These are phyloP conservation scores for Macaria notata DNA, from an alignment of 2,888 invertebrate species.

Conservation along the genomic window DNA sequence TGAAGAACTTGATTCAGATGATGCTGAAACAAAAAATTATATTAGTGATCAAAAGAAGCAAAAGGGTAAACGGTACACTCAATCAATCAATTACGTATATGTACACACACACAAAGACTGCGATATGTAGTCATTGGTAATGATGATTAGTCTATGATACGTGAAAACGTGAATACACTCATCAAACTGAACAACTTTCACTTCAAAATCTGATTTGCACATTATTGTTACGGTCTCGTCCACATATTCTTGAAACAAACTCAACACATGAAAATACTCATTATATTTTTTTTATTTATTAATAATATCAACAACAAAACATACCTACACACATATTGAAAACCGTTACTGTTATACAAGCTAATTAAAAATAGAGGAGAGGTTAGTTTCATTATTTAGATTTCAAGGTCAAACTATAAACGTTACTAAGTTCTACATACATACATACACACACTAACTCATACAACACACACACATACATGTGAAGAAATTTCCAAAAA, in stretches of 20 bases:
- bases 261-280: not conserved
- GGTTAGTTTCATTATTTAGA: not conserved
- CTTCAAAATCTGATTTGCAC: not conserved
- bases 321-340: not conserved
- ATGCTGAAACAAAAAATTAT: constrained; percentile 3
- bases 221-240: not conserved
- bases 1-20: constrained; percentile 5
- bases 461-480: not conserved
- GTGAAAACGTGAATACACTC: not conserved
- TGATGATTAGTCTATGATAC: not conserved
- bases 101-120: not conserved
- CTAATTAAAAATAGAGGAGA: not conserved
- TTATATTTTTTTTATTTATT: not conserved
- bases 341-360: not conserved
- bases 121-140: not conserved
- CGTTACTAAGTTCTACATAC: not conserved
- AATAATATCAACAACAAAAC: not conserved
- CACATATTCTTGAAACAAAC: not conserved
- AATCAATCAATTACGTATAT: not conserved
- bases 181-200: not conserved
- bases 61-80: not conserved
- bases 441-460: not conserved
- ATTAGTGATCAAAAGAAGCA: constrained; percentile 1
- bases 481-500: not conserved
- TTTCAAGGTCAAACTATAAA: not conserved